A percentile compares a stretch with the other conserved stretches of the same genome.
Evolutionary conservation across 2,888 invertebrate species (phyloP).

Genomic region (Andrena haemorrhoa): DNA sequence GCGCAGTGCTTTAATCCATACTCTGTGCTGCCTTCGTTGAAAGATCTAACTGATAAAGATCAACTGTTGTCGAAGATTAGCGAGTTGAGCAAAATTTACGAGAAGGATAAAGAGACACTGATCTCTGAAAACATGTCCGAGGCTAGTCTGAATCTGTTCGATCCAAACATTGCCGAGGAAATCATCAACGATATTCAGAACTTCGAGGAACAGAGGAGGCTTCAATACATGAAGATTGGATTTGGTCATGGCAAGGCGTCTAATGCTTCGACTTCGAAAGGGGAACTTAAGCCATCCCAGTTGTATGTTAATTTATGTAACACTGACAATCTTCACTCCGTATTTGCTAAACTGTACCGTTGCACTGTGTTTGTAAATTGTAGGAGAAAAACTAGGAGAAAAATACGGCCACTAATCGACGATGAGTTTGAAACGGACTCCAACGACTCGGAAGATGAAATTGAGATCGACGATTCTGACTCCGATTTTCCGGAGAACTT

Average conservation of each 20-base stretch:
- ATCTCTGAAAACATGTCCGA: slow-evolving; percentile 14
- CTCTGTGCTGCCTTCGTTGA: slow-evolving; percentile 71
- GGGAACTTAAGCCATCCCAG: background rate
- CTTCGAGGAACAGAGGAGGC: slow-evolving; percentile 58
- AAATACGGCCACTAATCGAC: slow-evolving; percentile 60
- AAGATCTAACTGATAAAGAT: slow-evolving; percentile 67
- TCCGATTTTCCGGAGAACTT: slow-evolving; percentile 42
- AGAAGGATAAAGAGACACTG: slow-evolving; percentile 51
- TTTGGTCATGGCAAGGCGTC: background rate
- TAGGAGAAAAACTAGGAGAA: slow-evolving; percentile 25
- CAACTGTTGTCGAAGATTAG: slow-evolving; percentile 70
- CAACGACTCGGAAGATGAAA: slow-evolving; percentile 58
- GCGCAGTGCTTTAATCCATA: slow-evolving; percentile 68
- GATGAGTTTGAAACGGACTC: slow-evolving; percentile 74
- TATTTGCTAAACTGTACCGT: too few relatives aligned
- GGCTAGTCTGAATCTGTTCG: slow-evolving; percentile 71
- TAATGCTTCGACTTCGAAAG: slow-evolving; percentile 50
- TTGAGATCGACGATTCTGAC: slow-evolving; percentile 23
- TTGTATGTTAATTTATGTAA: slow-evolving; percentile 14
- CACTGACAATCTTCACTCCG: background rate
- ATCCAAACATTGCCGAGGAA: slow-evolving; percentile 69
- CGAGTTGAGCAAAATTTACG: slow-evolving; percentile 72
- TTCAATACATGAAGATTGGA: slow-evolving; percentile 29
- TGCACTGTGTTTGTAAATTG: background rate
- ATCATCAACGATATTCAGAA: slow-evolving; percentile 64